Evolutionary conservation across 1,140 invertebrate species (phyloP), one percentile per base, ranked within the genome.

Genomic region (Musca domestica): DNA sequence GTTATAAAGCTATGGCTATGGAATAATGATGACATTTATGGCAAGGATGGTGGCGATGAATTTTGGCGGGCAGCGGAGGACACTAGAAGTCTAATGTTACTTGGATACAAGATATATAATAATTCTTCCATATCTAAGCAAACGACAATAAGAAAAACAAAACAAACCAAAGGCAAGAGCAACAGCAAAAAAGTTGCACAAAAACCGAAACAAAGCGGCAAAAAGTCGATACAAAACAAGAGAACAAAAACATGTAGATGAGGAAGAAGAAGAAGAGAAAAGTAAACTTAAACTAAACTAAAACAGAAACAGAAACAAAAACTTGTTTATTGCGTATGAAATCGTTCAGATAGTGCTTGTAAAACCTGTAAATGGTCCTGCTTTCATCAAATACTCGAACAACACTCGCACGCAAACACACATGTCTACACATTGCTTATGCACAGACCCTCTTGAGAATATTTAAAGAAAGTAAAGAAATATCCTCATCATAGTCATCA

Each of bases 361-460:
- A 22, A 19, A 51, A 51, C 6, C 48, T 20, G n/a, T 19, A 51
- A 41, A 41, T 41, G 34, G 34, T 41, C 10, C 34, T 41, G 34
- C 34, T 41, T 41, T 41, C 34, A 41, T 41, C 34, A 41, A 5
- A 41, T 22, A 9, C 48, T 19, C 20, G 48, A 51, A 51, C 20
- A 20, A 51, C 48, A 20, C 4, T 4, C 17, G 12, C 10, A 41
- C 34, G 34, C 34, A 41, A 2, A 41, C 34, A 41, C 34, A 9
- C 10, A 41, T 12, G 12, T 12, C 1, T 6, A 17, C 17, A 51
- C 17, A 22, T 22, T 51, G 17, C 20, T 3, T 51, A 51, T 51
- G n/a, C 48, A 19, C 56, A 61, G 56, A 61, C 56, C 34, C 56
- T 61, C 56, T 66, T 14, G 48, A 34, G 12, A 34, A 66, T 66